Base-by-base conservation (phyloP, 64 coral and sea anemone genomes). In the Orbicella faveolata region DNA sequence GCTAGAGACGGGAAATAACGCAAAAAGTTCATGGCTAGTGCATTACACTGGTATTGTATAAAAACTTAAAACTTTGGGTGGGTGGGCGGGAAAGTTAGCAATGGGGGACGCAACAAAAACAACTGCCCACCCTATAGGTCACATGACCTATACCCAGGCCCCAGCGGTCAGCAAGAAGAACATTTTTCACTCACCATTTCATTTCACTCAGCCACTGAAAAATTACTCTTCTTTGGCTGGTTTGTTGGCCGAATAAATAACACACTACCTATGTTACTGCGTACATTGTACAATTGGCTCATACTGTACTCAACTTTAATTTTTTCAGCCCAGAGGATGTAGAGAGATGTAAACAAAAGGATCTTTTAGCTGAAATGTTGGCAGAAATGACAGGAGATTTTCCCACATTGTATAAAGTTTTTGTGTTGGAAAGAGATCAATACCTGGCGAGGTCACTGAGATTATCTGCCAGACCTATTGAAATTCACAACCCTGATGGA, bases 381-480 rank as follows among this genome's bases (percentile, higher is more conserved):
- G 90, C 93, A 34, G 96, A 98, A 80, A 98, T 98, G 96, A 98
- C 96, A 6, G 96, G 96, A n/a, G 96, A 98, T 85, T 98, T 98
- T 90, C 96, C 96, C 18, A 86, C 84, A 14, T 85, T 98, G 52
- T 98, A 94, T 78, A 94, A 94, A 90, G 93, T 98, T 52, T 94
- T 98, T 93, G 96, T 98, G 2, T 89, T 82, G 35, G 96, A 98
- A 70, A 90, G 96, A 81, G 96, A 98, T 72, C 80, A 92, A 23
- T 98, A 90, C 75, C 83, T 98, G 16, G 90, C 96, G 7, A 80
- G 87, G 48, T 90, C 96, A 63, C 77, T 98, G 12, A 90, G 96
- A 78, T 74, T 98, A 15, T 92, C 96, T 2, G 90, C 96, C 21
- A 81, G 79, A 9, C 96, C 96, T n/a, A 86, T 92, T 10, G 88